Evolutionary conservation across 37 sponge, comb jelly and placozoan genomes (phyloP), one percentile per base, ranked within the genome.

Genomic region (Halichondria panicea): DNA sequence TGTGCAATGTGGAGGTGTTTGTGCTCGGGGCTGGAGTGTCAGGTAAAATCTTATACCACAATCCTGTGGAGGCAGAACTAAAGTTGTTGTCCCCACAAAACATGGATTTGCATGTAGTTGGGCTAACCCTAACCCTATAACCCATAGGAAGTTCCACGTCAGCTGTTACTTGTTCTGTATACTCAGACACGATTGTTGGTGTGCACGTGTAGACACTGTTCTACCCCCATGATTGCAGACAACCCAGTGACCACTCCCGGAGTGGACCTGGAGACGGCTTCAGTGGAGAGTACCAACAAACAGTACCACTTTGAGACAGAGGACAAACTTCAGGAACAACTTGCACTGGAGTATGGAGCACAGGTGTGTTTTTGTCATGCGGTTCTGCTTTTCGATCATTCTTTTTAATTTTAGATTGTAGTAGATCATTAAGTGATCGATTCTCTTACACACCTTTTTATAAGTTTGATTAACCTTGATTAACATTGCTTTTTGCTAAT

Each of bases 1-100:
- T 92, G 15, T 84, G 86, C 55, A 64, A 76, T 2, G 65, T 79
- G 2, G 61, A 83, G 55, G 77, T 78, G 2, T 88, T 72, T 54
- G 48, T 84, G 3, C 75, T 70, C 61, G 87, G 86, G 31, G 79
- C 56, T 68, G 90, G 90, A 1, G 58, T 85, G 0, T 24, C 34
- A 58, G 87, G 90, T 89, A 59, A n/a, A n/a, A n/a, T n/a, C n/a
- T n/a, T n/a, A 59, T 13, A 13, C 22, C 8, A 25, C 28, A 25
- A 25, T 59, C 8, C 18, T 59, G 22, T 24, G 11, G 28, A 18
- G 27, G 8, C 22, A 25, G 27, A 22, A 13, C 24, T 24, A 24
- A 59, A 59, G 61, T n/a, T n/a, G n/a, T n/a, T n/a, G n/a, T n/a
- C n/a, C n/a, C n/a, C n/a, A n/a, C n/a, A n/a, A n/a, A n/a, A n/a